Conservation (phyloP, 2,888 invertebrate genomes). For the Pediacus dermestoides region DNA sequence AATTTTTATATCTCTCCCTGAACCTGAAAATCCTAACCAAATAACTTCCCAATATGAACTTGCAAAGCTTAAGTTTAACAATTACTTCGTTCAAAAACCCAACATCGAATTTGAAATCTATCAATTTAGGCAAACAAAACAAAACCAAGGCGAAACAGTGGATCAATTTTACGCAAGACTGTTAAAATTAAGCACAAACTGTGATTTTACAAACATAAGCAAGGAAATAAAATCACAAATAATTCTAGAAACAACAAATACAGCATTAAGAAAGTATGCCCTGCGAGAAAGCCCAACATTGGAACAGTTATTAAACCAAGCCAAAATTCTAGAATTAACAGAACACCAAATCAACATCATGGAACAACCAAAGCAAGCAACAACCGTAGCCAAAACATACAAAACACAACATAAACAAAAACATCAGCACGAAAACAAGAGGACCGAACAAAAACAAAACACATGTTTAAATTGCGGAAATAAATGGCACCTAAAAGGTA, state of each 20-base stretch:
- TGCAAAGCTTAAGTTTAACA: conserved; percentile 1
- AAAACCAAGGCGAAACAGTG: conserved; percentile 7
- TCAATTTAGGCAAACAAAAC: conserved; percentile 9
- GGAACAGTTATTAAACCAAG: neutral
- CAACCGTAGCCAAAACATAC: neutral
- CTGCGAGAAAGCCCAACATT: conserved; percentile 1
- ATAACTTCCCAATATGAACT: neutral
- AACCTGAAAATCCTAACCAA: neutral
- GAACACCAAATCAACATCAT: neutral
- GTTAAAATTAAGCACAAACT: conserved; percentile 1
- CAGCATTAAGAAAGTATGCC: neutral
- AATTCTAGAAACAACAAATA: neutral
- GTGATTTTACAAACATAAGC: conserved; percentile 1
- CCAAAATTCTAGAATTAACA: neutral
- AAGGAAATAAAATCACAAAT: conserved; percentile 5
- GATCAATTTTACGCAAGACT: no score
- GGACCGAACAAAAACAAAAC: no score
- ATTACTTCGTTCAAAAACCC: conserved; percentile 3
- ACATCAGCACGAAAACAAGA: no score
- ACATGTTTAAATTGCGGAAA: conserved; percentile 19
- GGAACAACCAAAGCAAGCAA: neutral
- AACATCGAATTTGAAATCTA: conserved; percentile 9
- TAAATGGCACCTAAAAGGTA: conserved; percentile 16
- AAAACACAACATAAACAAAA: neutral
- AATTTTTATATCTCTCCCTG: neutral